Evolutionary conservation across 2,113 vertebrate species (phyloP).

Genomic region (Lichenostomus cassidix): DNA sequence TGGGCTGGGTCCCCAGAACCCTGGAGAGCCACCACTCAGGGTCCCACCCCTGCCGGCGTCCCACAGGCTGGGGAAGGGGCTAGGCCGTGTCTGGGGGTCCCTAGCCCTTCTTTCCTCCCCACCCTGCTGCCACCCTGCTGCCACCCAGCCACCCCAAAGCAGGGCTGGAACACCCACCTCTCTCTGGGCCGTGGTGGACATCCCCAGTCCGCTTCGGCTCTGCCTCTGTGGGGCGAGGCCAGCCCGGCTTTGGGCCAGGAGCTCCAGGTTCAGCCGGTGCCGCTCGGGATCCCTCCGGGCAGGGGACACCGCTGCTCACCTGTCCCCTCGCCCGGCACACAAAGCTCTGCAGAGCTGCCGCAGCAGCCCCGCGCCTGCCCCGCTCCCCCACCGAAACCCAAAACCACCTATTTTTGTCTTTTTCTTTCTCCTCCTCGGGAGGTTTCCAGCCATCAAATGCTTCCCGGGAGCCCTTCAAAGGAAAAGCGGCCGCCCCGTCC

Average conservation of each 20-base stretch:
- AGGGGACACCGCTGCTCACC: background rate
- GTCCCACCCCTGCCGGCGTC: background rate
- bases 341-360: background rate
- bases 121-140: background rate
- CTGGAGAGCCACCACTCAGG: background rate
- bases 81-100: background rate
- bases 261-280: background rate
- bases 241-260: background rate
- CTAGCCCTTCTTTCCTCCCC: background rate
- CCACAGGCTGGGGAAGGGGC: background rate
- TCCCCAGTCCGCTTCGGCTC: background rate
- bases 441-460: constrained; percentile 31
- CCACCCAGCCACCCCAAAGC: background rate
- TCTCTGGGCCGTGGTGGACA: background rate
- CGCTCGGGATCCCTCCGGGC: background rate
- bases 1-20: background rate
- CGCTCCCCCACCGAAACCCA: constrained; percentile 16
- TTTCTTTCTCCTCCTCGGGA: constrained; percentile 21
- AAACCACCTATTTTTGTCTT: constrained; percentile 39
- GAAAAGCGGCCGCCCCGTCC: background rate
- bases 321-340: background rate
- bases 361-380: background rate
- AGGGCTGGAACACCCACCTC: background rate
- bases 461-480: constrained; percentile 21
- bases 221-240: background rate